Conservation (phyloP, 2,113 vertebrate species). For the Semnornis frantzii region DNA sequence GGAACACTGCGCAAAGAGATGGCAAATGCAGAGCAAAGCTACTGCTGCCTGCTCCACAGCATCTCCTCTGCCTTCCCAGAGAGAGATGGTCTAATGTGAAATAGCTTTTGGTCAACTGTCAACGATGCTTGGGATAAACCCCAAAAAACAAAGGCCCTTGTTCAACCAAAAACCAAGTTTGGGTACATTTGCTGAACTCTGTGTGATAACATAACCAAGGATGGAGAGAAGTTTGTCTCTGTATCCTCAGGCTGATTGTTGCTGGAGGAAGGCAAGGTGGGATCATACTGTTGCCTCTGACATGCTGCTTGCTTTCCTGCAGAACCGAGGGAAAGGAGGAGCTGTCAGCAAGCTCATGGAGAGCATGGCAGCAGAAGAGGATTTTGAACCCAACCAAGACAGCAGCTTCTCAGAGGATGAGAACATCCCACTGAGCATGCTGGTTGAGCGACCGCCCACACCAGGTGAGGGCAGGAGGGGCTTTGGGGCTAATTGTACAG, state of each 20-base stretch:
- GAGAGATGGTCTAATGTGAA: not conserved
- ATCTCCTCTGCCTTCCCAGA: not conserved
- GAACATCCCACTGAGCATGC: conserved; percentile 76
- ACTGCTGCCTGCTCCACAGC: not conserved
- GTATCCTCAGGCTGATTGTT: not conserved
- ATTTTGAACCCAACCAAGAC: conserved; percentile 97
- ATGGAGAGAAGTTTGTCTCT: not conserved
- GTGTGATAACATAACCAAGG: not conserved
- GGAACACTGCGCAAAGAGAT: not conserved
- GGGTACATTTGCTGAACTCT: not conserved
- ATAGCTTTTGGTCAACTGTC: not conserved
- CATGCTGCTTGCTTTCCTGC: conserved; percentile 24
- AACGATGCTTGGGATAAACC: not conserved
- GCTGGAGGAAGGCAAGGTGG: not conserved
- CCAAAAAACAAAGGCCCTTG: not conserved
- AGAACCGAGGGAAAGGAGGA: conserved; percentile 87
- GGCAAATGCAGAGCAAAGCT: not conserved
- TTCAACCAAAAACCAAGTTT: not conserved
- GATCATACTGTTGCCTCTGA: not conserved
- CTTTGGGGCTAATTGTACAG: not conserved
- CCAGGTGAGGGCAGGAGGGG: conserved; percentile 79
- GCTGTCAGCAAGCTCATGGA: conserved; percentile 98
- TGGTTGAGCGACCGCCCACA: conserved; percentile 81
- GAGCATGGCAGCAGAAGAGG: conserved; percentile 97
- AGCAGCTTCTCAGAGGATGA: conserved; percentile 99